phyloP scores from a whole-genome alignment of 2,888 invertebrate species.

The Patella ulyssiponensis region DNA sequence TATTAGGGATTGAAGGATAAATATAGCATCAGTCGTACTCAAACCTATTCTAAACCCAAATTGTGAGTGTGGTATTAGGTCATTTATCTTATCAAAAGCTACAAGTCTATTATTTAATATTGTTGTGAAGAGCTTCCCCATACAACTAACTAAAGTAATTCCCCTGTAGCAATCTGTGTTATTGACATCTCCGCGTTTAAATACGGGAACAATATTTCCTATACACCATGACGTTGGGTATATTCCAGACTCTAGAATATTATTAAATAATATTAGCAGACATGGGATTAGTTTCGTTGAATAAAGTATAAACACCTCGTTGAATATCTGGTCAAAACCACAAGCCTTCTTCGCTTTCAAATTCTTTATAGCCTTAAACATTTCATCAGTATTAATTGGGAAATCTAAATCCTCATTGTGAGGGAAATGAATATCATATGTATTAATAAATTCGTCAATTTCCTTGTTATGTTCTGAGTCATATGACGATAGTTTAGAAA shows the following conservation, averaged over 20 bases:
- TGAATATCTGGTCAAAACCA: neutral
- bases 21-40: conserved; percentile 3
- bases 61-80: neutral
- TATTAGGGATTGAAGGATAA: neutral
- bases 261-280: neutral
- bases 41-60: neutral
- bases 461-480: neutral
- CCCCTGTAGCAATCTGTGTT: neutral
- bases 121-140: conserved; percentile 3
- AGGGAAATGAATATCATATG: neutral
- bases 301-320: neutral
- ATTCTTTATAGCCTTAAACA: neutral
- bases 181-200: neutral
- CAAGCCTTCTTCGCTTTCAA: neutral
- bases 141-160: conserved; percentile 3
- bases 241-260: neutral
- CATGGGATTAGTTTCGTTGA: neutral
- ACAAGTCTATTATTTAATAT: neutral
- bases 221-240: conserved; percentile 1
- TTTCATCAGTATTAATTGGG: neutral
- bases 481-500: neutral
- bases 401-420: neutral
- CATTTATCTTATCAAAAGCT: neutral
- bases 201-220: conserved; percentile 1
- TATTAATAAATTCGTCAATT: neutral